Conservation (phyloP, 2,797 vertebrate genomes). For the Hypotaenidia okinawae region DNA sequence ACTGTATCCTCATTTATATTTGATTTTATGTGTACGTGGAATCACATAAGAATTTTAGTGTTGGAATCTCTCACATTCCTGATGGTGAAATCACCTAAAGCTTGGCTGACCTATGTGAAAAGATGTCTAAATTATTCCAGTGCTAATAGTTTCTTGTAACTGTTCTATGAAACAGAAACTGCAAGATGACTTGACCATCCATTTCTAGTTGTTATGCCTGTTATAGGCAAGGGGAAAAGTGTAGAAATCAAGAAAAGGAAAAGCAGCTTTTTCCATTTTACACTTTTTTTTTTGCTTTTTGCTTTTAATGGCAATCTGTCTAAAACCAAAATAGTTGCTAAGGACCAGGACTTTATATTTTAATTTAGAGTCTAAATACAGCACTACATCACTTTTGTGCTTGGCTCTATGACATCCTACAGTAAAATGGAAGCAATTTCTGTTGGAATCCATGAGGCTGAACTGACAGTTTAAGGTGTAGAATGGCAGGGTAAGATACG, state of each 20-base stretch:
- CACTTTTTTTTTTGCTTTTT: background rate
- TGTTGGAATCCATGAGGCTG: background rate
- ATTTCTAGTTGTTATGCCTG: background rate
- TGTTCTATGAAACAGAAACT: background rate
- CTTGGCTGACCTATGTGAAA: background rate
- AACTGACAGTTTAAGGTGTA: background rate
- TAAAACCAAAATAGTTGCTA: background rate
- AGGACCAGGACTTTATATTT: background rate
- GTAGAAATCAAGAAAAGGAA: background rate
- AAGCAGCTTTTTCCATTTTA: background rate
- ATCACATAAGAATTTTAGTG: background rate
- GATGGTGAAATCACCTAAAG: background rate
- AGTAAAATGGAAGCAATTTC: background rate
- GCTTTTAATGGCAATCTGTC: background rate
- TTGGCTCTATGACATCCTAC: background rate
- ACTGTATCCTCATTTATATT: background rate
- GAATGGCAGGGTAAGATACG: background rate
- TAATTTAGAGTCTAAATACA: background rate
- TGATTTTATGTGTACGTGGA: background rate
- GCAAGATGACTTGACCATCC: background rate
- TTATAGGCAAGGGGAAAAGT: accelerated
- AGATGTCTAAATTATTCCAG: background rate
- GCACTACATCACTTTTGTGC: background rate
- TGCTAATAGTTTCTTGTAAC: background rate
- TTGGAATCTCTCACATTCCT: background rate